Conservation (phyloP, 2,888 invertebrate genomes). For the Folsomia manolachei region DNA sequence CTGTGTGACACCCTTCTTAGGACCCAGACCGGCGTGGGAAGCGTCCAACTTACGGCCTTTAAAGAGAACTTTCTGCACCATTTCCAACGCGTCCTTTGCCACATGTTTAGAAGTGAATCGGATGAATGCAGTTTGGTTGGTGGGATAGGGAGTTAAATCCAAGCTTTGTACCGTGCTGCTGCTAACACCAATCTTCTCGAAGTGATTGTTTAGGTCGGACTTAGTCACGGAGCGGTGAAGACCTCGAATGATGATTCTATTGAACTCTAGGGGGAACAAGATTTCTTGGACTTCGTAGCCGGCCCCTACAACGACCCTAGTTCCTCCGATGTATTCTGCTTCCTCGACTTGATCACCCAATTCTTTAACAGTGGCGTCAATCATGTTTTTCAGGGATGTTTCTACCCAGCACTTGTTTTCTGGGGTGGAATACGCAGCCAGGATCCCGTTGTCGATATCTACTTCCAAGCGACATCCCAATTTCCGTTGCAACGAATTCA, state of each 20-base stretch:
- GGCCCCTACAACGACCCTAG: conserved; percentile 25
- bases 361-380: not conserved
- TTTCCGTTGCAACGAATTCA: conserved; percentile 21
- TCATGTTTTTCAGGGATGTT: not conserved
- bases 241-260: conserved; percentile 7
- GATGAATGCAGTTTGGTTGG: not conserved
- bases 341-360: conserved; percentile 16
- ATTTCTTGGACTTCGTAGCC: conserved; percentile 27
- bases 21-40: not conserved
- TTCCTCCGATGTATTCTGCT: conserved; percentile 26
- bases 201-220: not conserved
- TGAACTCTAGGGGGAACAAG: conserved; percentile 27
- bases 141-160: not conserved
- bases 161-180: not conserved
- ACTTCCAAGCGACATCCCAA: conserved; percentile 19
- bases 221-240: not conserved
- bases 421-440: conserved; percentile 19
- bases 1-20: not conserved
- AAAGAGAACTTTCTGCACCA: not conserved
- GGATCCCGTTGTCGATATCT: conserved; percentile 12
- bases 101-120: not conserved
- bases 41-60: not conserved
- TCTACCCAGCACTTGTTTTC: not conserved
- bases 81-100: not conserved
- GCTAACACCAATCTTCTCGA: not conserved